phyloP scores from a whole-genome alignment of 2,888 invertebrate species.

The Lithophane socia region DNA sequence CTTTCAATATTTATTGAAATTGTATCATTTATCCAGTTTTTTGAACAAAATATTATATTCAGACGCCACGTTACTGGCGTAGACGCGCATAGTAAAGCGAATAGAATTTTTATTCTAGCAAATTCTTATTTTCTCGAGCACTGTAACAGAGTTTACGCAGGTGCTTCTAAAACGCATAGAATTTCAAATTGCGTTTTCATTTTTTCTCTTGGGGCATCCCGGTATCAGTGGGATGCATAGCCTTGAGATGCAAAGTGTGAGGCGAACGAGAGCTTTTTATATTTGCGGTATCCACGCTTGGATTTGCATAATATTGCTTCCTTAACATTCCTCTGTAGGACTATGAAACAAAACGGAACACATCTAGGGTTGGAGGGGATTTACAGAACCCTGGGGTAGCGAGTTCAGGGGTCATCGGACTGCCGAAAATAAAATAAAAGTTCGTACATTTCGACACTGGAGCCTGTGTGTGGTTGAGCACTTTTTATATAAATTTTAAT shows the following conservation, averaged over 20 bases:
- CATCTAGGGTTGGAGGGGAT: slow-evolving; percentile 68
- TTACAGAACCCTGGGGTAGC: slow-evolving; percentile 53
- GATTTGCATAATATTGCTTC: slow-evolving; percentile 91
- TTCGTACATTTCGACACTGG: slow-evolving; percentile 41
- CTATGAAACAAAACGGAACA: slow-evolving; percentile 81
- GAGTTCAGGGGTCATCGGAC: slow-evolving; percentile 52
- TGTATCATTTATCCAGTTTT: slow-evolving; percentile 28
- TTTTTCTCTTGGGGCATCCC: slow-evolving; percentile 88
- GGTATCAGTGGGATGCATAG: slow-evolving; percentile 88
- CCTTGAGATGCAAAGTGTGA: slow-evolving; percentile 90
- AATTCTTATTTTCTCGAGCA: slow-evolving; percentile 64
- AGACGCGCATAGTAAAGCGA: slow-evolving; percentile 47
- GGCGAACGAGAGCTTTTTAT: slow-evolving; percentile 87
- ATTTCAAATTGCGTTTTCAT: slow-evolving; percentile 89
- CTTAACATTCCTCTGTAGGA: slow-evolving; percentile 86
- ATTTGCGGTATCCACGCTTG: slow-evolving; percentile 87
- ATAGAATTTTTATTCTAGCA: slow-evolving; percentile 60
- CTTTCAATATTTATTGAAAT: slow-evolving; percentile 24
- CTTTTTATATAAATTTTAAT: slow-evolving; percentile 41
- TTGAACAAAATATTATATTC: slow-evolving; percentile 41
- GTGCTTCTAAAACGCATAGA: slow-evolving; percentile 86
- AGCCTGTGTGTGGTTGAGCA: slow-evolving; percentile 32
- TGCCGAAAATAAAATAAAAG: slow-evolving; percentile 53
- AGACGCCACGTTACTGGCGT: slow-evolving; percentile 29
- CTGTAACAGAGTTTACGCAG: slow-evolving; percentile 77